A percentile compares a stretch with the other conserved stretches of the same genome.
Conservation (phyloP, 35 echinoderm and acorn worm genomes). For the Nesometra sesokonis region DNA sequence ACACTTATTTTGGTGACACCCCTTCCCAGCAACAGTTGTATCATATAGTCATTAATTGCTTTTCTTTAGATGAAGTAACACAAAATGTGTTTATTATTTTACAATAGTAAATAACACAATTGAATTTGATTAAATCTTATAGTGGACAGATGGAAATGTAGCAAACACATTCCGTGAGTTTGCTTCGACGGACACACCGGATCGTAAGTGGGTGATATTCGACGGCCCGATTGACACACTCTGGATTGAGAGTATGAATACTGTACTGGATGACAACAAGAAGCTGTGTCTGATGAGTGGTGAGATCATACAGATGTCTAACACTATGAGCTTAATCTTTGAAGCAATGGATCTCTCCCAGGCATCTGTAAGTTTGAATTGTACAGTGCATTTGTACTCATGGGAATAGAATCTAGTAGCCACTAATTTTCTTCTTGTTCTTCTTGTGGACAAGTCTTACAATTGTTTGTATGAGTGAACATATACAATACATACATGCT, state of each 20-base stretch:
- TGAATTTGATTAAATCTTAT: no score
- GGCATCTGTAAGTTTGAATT: conserved; percentile 72
- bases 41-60: no score
- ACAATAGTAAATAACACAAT: no score
- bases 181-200: conserved; percentile 95
- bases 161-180: conserved; percentile 99
- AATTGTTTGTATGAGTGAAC: background rate
- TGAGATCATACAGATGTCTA: conserved; percentile 99
- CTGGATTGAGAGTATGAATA: conserved; percentile 99
- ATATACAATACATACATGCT: no score
- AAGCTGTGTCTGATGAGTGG: conserved; percentile 99
- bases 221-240: conserved; percentile 97
- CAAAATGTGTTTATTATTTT: no score
- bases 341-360: conserved; percentile 98
- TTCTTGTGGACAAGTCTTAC: no score
- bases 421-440: background rate
- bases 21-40: no score
- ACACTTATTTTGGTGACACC: no score
- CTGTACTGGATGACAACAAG: conserved; percentile 98
- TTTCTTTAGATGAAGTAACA: no score
- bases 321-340: conserved; percentile 97
- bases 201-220: conserved; percentile 99
- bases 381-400: no score
- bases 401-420: no score
- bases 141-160: conserved; percentile 98